Evolutionary conservation across 1,140 invertebrate species (phyloP).

Genomic region (Neodiprion virginianus): DNA sequence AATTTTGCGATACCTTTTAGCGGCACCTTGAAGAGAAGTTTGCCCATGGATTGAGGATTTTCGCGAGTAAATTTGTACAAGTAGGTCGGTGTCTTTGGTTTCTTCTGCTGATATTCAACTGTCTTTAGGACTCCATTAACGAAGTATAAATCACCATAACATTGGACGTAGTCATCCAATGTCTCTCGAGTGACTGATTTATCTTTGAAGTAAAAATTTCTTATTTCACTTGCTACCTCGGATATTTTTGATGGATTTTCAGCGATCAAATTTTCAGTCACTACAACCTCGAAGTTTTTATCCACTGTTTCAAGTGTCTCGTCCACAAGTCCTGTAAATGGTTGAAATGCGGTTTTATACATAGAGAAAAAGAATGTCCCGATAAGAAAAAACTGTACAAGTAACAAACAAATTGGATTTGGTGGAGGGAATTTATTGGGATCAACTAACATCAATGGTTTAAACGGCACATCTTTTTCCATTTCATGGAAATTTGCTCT

Average conservation of each 20-base stretch:
- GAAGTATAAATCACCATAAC: conserved; percentile 56
- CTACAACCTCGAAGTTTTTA: conserved; percentile 14
- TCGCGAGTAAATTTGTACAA: conserved; percentile 58
- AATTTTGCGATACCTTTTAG: conserved; percentile 29
- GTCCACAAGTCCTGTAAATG: conserved; percentile 42
- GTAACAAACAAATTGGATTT: conserved; percentile 35
- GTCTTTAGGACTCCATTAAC: conserved; percentile 48
- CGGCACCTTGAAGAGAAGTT: conserved; percentile 16
- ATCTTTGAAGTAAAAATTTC: conserved; percentile 60
- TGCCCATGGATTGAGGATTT: conserved; percentile 22
- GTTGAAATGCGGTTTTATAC: conserved; percentile 30
- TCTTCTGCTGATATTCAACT: conserved; percentile 46
- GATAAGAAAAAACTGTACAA: too few species aligned
- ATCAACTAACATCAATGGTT: not conserved
- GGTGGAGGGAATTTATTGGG: conserved; percentile 48
- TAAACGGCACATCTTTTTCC: conserved; percentile 37
- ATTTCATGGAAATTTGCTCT: conserved; percentile 12
- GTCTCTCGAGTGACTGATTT: conserved; percentile 39
- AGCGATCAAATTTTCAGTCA: conserved; percentile 15
- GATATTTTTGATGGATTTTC: conserved; percentile 23
- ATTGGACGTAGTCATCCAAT: conserved; percentile 43
- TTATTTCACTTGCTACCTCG: conserved; percentile 53
- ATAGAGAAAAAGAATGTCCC: too few species aligned
- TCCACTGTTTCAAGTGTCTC: conserved; percentile 33
- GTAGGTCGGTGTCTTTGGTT: conserved; percentile 45